Evolutionary conservation across 1,140 invertebrate species (phyloP), one percentile per base, ranked within the genome.

Genomic region (Drosophila chauvacae): DNA sequence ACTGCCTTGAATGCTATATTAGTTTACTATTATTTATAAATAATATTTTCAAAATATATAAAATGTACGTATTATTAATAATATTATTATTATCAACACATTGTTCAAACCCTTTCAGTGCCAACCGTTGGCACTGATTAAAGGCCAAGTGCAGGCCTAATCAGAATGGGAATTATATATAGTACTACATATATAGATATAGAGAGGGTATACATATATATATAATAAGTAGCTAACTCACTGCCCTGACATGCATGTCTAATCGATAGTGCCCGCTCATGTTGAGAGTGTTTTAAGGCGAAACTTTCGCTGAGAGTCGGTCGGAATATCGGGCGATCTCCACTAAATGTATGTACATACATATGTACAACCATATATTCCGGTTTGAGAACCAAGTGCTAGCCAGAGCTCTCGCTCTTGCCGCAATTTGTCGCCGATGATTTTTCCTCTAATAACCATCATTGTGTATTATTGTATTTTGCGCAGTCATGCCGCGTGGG

Each of bases 401-500:
- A 53, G 50, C 50, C 16, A 7, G 35, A 14, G 33, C 18, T 18
- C 23, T 37, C 23, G 30, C 33, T 53, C 23, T 51, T 68, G 42
- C 42, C 64, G 56, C 53, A 64, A 53, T 77, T 76, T 66, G 53
- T 76, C 61, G 53, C 35, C 41, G 42, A 39, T 48, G 37, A 41
- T 50, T 69, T 42, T 77, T 23, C 56, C 23, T 58, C 35, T 55
- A 28, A 53, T n/a, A 26, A 39, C 20, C 26, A 56, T 39, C 10
- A 56, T 26, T 26, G 26, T 26, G 26, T 26, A 48, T n/a, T 71
- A 33, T 33, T 33, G 56, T 77, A 66, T 72, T 75, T 76, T 83
- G 70, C 66, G 13, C 20, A 76, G 50, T 88, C 85, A 88, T 88
- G 85, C 78, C 28, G 74, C 68, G 39, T 90, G 62, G 57, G 47